A percentile compares a stretch with the other conserved stretches of the same genome.
phyloP scores from a whole-genome alignment of 1,140 invertebrate genomes.

The Ericerus pela region DNA sequence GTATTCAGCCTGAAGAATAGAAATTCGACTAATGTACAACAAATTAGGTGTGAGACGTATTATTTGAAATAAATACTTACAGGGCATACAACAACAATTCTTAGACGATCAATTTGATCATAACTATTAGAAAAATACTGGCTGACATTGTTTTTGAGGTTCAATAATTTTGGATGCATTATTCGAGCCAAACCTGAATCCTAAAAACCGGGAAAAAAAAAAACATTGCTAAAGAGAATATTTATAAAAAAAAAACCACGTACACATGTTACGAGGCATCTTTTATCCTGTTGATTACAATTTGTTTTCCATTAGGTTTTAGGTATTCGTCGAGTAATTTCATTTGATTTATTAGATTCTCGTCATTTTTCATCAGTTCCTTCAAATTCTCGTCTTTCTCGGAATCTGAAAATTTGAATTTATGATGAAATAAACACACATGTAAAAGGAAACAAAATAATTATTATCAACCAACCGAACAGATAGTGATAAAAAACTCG shows the following conservation, averaged over 20 bases:
- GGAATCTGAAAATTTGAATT: neutral
- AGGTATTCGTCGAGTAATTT: slow-evolving; percentile 2
- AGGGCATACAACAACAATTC: neutral
- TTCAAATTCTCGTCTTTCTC: neutral
- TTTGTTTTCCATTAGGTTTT: neutral
- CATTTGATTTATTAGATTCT: neutral
- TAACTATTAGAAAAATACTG: neutral
- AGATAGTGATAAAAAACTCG: slow-evolving; percentile 1
- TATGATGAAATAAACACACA: neutral
- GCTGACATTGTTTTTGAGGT: neutral
- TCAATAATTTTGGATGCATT: neutral
- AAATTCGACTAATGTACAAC: neutral
- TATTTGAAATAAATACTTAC: neutral
- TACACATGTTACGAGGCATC: no score
- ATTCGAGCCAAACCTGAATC: neutral
- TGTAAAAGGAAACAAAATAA: neutral
- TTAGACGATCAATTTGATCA: neutral
- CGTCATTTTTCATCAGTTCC: neutral
- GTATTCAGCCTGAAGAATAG: neutral
- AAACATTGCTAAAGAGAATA: neutral
- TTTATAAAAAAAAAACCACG: no score
- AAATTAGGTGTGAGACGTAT: neutral
- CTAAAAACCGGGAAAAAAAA: neutral
- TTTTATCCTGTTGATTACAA: neutral
- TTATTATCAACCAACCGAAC: slow-evolving; percentile 3